Evolutionary conservation across 2,797 vertebrate species (phyloP), one percentile per base, ranked within the genome.

Genomic region (Psittacula derbiana): DNA sequence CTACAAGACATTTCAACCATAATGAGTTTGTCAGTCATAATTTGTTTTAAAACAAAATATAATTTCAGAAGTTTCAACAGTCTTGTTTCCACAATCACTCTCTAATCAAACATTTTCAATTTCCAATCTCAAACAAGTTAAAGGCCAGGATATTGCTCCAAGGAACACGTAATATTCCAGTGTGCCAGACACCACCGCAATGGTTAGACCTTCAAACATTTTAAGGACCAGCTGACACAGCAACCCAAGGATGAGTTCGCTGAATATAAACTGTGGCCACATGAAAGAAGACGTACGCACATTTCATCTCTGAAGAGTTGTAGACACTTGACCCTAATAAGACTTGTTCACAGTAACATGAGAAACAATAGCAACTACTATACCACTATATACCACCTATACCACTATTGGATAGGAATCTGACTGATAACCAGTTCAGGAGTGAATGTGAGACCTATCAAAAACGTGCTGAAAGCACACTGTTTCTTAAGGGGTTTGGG

Each of bases 261-360:
- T 47, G 82, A 95, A 93, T n/a, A 79, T 66, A 79, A 78, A 91
- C 89, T 62, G 78, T 4, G 46, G 65, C 95, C 95, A 96, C 86
- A 96, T 92, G 76, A 93, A 94, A 96, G 91, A 31, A 33, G 43
- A 36, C 55, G 33, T 16, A 85, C 1, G 31, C 94, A 82, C 86
- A 80, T 87, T 95, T 86, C 36, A 66, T 92, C 93, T 89, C 92
- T 91, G 75, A 95, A 93, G 86, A 91, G 71, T 80, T 92, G 78
- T 53, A 96, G 90, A 82, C 80, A 90, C 73, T 78, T 94, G 93
- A 96, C 82, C 76, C 66, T 75, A 92, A 49, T 69, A 90, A 88
- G 85, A 64, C 55, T 90, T 58, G 27, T 78, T 94, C 80, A 92
- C 80, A 93, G 75, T 33, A 95, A 81, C 76, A 76, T 28, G 47